These are phyloP conservation scores for Dastarcus helophoroides DNA, from an alignment of 2,888 invertebrate genomes.

Conservation along the genomic window DNA sequence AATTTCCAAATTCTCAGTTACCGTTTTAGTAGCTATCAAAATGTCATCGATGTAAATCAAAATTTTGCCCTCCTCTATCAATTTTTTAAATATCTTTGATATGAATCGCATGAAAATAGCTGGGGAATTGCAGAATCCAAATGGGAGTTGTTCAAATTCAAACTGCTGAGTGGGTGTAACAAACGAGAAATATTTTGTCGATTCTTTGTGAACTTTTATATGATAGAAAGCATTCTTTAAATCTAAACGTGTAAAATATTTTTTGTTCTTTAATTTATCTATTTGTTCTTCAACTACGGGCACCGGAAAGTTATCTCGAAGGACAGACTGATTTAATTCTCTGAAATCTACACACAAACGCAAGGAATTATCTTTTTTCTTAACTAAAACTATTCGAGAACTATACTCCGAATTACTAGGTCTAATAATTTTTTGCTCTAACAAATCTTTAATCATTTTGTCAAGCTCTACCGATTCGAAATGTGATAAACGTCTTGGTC, in stretches of 20 bases:
- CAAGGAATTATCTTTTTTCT: constrained; percentile 20
- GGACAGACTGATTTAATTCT: constrained; percentile 18
- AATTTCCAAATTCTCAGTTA: constrained; percentile 9
- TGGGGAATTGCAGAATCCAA: constrained; percentile 19
- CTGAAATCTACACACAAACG: constrained; percentile 23
- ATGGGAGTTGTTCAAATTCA: constrained; percentile 17
- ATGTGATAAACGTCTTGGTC: constrained; percentile 15
- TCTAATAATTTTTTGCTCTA: constrained; percentile 13
- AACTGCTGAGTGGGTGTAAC: constrained; percentile 18
- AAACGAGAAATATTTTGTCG: constrained; percentile 15
- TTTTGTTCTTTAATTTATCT: constrained; percentile 15
- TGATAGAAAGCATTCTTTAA: constrained; percentile 19
- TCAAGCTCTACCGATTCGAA: constrained; percentile 13
- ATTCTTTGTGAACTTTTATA: constrained; percentile 13
- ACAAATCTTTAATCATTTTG: constrained; percentile 13
- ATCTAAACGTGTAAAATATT: constrained; percentile 15
- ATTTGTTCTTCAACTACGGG: constrained; percentile 22
- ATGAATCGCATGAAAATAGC: constrained; percentile 15
- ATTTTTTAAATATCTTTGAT: constrained; percentile 10
- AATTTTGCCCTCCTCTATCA: constrained; percentile 7
- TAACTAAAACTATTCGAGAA: constrained; percentile 18
- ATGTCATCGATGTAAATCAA: constrained; percentile 12
- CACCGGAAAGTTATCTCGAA: constrained; percentile 19
- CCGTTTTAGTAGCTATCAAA: constrained; percentile 8
- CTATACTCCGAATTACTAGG: constrained; percentile 21